Conservation (phyloP, 2,888 invertebrate genomes). For the Euplexia lucipara region DNA sequence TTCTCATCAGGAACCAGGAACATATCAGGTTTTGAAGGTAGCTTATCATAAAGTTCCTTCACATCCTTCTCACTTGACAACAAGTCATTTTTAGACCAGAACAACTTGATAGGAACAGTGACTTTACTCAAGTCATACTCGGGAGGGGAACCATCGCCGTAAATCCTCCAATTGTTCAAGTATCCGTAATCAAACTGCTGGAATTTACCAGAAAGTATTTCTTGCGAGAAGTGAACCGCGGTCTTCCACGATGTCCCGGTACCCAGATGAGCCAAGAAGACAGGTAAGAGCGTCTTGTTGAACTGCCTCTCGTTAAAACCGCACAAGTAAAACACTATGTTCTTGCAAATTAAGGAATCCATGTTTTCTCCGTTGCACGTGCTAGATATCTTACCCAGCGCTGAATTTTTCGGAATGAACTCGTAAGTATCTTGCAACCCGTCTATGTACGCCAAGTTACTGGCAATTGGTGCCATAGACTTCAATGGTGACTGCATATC, state of each 20-base stretch:
- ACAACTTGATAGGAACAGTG: slow-evolving; percentile 91
- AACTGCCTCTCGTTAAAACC: slow-evolving; percentile 94
- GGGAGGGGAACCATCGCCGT: slow-evolving; percentile 91
- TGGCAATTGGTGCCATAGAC: slow-evolving; percentile 92
- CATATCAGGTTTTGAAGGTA: slow-evolving; percentile 87
- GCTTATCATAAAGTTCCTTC: slow-evolving; percentile 80
- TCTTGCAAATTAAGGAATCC: slow-evolving; percentile 92
- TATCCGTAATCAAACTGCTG: slow-evolving; percentile 93
- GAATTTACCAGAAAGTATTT: slow-evolving; percentile 90
- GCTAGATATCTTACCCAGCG: slow-evolving; percentile 90
- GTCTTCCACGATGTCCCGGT: slow-evolving; percentile 95
- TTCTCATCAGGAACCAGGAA: slow-evolving; percentile 91
- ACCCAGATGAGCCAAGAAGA: slow-evolving; percentile 93
- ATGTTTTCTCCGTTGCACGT: slow-evolving; percentile 90
- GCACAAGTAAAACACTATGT: slow-evolving; percentile 93
- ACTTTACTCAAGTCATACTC: slow-evolving; percentile 92
- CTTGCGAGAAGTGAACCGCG: slow-evolving; percentile 93
- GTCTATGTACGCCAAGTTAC: slow-evolving; percentile 91
- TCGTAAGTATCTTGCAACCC: slow-evolving; percentile 93
- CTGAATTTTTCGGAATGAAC: slow-evolving; percentile 92
- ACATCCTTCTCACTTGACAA: slow-evolving; percentile 93
- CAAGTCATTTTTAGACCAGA: slow-evolving; percentile 93
- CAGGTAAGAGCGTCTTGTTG: slow-evolving; percentile 93
- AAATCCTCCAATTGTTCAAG: slow-evolving; percentile 88
- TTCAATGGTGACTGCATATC: slow-evolving; percentile 92